Conservation (phyloP, 2,113 vertebrate genomes). For the Hydrolagus affinis region DNA sequence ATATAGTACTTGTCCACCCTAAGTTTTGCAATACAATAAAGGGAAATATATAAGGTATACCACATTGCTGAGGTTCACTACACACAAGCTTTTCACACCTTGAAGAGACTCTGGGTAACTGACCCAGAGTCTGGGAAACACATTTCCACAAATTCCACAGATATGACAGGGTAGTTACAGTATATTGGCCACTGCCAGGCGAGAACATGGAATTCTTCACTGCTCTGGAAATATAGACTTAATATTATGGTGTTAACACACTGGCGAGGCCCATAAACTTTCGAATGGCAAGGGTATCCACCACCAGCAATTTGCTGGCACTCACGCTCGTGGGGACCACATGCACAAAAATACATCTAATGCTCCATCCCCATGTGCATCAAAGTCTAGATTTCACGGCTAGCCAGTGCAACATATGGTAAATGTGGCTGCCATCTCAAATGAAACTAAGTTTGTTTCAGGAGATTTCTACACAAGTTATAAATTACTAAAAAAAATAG, state of each 20-base stretch:
- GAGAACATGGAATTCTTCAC: too few species aligned
- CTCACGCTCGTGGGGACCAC: not conserved
- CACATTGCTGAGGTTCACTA: not conserved
- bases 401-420: not conserved
- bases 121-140: too few species aligned
- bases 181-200: too few species aligned
- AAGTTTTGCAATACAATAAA: not conserved
- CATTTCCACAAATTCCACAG: not conserved
- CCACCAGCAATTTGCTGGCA: too few species aligned
- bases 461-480: not conserved
- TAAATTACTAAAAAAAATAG: too few species aligned
- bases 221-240: too few species aligned
- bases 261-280: too few species aligned
- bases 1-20: not conserved
- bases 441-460: not conserved
- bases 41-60: not conserved
- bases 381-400: not conserved
- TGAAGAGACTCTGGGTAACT: not conserved
- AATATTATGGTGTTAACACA: too few species aligned
- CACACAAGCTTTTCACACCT: not conserved
- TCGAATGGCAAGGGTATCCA: too few species aligned
- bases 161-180: too few species aligned
- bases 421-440: not conserved
- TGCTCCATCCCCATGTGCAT: not conserved
- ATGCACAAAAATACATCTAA: not conserved